Evolutionary conservation across 1,140 invertebrate species (phyloP), one percentile per base, ranked within the genome.

Genomic region (Drosophila grimshawi): DNA sequence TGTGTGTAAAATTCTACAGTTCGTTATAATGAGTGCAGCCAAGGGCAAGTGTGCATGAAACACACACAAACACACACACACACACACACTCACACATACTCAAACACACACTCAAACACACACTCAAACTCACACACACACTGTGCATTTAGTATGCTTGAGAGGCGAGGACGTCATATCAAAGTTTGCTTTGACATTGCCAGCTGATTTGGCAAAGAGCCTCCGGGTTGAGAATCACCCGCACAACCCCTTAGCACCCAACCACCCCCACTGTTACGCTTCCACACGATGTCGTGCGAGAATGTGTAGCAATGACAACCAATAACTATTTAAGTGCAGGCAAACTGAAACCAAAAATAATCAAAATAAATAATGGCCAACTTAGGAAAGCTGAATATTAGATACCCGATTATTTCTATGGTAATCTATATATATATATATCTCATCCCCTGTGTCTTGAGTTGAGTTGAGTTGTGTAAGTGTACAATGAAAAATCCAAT

Each of bases 241-340:
- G 8, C n/a, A 11, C n/a, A 11, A 10, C 33, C 11, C 4, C 39
- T 19, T 19, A 19, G 19, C 19, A 19, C 37, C 27, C 39, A 3
- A 3, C 10, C 39, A 19, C 39, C 39, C n/a, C 4, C 7, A 10
- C 35, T 35, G 49, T 10, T 4, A 39, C 49, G 27, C 52, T 51
- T 76, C 60, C 76, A 86, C 57, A 63, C 55, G 76, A 88, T 88
- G 66, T 65, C 82, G 83, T 86, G 83, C 71, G 64, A 68, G 65
- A 64, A 52, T 62, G 51, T 35, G 30, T 33, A 29, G 63, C 45
- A 43, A 52, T 52, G 45, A 48, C 19, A 79, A 60, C 41, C 76
- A 72, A 62, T 51, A 61, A 68, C 73, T 69, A 78, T 86, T 75
- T 86, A 85, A 85, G 64, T 41, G 48, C 70, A 61, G 35, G 7